These are phyloP conservation scores for Enteromius fasciolatus DNA, from an alignment of 2,797 vertebrate genomes.

Conservation along the genomic window DNA sequence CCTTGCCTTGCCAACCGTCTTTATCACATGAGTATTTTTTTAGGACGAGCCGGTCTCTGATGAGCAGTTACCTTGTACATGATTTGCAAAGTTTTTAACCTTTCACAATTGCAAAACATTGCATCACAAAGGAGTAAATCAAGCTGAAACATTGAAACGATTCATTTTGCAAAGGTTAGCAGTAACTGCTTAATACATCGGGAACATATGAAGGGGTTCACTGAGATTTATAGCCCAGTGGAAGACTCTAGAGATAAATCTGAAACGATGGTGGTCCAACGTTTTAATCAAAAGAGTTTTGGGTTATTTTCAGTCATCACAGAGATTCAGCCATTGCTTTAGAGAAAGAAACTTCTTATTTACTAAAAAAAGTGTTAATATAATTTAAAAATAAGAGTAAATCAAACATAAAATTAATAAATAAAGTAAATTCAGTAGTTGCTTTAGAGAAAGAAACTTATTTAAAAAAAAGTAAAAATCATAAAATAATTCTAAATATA, in stretches of 20 bases:
- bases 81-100: constrained; percentile 56
- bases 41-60: constrained; percentile 29
- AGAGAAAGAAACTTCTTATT: neutral
- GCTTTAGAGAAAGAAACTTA: neutral
- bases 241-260: constrained; percentile 45
- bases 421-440: neutral
- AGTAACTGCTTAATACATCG: constrained; percentile 54
- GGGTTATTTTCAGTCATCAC: constrained; percentile 20
- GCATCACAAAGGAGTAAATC: constrained; percentile 56
- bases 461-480: too few species aligned
- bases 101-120: constrained; percentile 55
- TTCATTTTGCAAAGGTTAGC: constrained; percentile 49
- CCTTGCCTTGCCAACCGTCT: constrained; percentile 52
- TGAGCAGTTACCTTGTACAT: constrained; percentile 51
- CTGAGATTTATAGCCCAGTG: constrained; percentile 39
- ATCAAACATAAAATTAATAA: neutral
- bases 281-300: constrained; percentile 33
- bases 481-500: neutral
- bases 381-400: neutral
- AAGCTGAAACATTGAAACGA: constrained; percentile 48
- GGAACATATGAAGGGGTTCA: constrained; percentile 31
- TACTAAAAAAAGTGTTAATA: neutral
- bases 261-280: constrained; percentile 30
- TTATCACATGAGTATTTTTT: constrained; percentile 46
- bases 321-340: constrained; percentile 3